phyloP scores from a whole-genome alignment of 2,888 invertebrate genomes.

The Pseudococcus longispinus region DNA sequence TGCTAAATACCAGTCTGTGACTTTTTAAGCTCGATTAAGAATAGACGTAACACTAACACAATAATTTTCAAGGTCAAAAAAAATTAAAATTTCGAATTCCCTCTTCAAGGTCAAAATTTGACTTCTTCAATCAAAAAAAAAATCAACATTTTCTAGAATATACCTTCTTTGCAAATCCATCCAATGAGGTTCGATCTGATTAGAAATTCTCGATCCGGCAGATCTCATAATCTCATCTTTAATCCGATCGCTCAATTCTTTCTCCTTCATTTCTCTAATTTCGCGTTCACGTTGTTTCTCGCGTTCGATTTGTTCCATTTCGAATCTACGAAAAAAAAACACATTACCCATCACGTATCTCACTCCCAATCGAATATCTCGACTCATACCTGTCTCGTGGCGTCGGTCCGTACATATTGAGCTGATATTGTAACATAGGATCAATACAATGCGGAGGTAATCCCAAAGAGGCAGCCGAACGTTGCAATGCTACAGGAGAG shows the following conservation, averaged over 20 bases:
- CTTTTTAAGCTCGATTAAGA: no score
- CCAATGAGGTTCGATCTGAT: slow-evolving; percentile 69
- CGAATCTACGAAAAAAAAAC: slow-evolving; percentile 65
- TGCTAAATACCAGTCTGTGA: no score
- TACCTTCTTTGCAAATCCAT: slow-evolving; percentile 85
- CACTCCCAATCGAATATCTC: not conserved
- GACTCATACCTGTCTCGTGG: slow-evolving; percentile 67
- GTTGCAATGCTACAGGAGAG: slow-evolving; percentile 69
- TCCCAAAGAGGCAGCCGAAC: slow-evolving; percentile 61
- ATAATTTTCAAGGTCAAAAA: no score
- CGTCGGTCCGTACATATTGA: slow-evolving; percentile 78
- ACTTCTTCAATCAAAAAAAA: no score
- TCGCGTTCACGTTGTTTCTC: slow-evolving; percentile 73
- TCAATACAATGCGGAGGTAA: slow-evolving; percentile 77
- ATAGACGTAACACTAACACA: no score
- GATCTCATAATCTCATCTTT: slow-evolving; percentile 88
- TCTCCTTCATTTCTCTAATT: slow-evolving; percentile 74
- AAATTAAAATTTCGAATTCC: no score
- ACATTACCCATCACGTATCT: not conserved
- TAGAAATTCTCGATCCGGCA: slow-evolving; percentile 67
- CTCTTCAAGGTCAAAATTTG: no score
- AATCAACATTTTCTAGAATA: not conserved
- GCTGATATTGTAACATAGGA: slow-evolving; percentile 82
- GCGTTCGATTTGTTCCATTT: slow-evolving; percentile 74
- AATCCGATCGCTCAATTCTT: slow-evolving; percentile 82